Percentiles rank a stretch among this genome's conserved stretches.
Conservation (phyloP, 92 coral and sea anemone genomes). For the Isaurus tuberculatus region DNA sequence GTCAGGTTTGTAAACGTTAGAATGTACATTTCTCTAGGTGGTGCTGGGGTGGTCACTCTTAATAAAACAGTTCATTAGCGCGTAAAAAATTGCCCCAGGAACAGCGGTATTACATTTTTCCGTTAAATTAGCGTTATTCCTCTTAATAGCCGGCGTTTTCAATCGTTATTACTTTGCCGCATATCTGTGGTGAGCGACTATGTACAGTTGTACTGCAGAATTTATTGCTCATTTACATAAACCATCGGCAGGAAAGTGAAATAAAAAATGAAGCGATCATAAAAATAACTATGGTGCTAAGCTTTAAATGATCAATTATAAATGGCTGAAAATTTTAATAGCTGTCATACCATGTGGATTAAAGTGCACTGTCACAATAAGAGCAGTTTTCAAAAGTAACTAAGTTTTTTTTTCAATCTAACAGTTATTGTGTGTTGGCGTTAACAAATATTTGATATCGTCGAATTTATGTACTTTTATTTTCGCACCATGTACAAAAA, state of each 20-base stretch:
- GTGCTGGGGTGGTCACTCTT: conserved; percentile 37
- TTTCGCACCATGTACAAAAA: background rate
- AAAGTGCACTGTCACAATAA: background rate
- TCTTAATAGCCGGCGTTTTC: conserved; percentile 47
- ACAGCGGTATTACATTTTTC: conserved; percentile 28
- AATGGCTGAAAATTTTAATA: background rate
- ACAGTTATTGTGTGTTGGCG: background rate
- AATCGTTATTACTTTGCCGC: conserved; percentile 41
- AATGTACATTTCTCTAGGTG: background rate
- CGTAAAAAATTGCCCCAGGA: conserved; percentile 32
- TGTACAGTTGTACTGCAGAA: background rate
- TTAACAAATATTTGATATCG: background rate
- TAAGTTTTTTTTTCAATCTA: background rate
- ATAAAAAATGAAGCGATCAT: background rate
- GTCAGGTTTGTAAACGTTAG: background rate
- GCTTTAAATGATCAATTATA: too few species aligned
- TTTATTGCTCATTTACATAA: background rate
- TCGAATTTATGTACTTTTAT: background rate
- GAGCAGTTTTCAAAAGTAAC: background rate
- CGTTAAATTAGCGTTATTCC: conserved; percentile 33
- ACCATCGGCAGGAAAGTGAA: background rate
- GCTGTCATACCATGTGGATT: background rate
- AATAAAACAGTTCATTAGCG: conserved; percentile 44
- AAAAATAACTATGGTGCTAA: background rate
- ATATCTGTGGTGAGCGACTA: conserved; percentile 44